Conservation (phyloP, 2,113 vertebrate species). For the Microtus ochrogaster region DNA sequence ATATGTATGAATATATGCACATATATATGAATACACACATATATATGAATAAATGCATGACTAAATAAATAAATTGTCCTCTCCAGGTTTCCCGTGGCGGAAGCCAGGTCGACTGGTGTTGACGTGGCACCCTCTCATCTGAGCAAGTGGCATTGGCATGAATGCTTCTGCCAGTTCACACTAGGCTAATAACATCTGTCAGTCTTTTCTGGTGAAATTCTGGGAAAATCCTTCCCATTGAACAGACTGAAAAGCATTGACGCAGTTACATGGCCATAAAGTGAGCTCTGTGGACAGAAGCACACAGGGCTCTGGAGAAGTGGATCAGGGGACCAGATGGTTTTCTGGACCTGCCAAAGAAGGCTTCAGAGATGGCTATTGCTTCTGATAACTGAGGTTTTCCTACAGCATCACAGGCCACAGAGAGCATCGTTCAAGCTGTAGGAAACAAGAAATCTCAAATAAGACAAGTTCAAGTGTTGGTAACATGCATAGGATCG, state of each 20-base stretch:
- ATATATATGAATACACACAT: too few species aligned
- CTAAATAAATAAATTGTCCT: background rate
- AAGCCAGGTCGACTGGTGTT: rapidly evolving
- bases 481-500: rapidly evolving
- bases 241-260: background rate
- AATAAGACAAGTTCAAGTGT: background rate
- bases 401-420: background rate
- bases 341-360: background rate
- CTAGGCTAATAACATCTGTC: background rate
- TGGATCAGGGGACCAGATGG: background rate
- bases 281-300: background rate
- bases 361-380: background rate
- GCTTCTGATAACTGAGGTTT: background rate
- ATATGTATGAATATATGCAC: too few species aligned
- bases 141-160: background rate
- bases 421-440: background rate
- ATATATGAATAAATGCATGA: too few species aligned
- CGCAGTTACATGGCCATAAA: background rate
- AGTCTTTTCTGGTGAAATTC: background rate
- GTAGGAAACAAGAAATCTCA: background rate
- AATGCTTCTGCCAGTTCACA: background rate
- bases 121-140: background rate
- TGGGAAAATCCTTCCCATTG: background rate
- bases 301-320: background rate
- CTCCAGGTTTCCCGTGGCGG: background rate